These are phyloP conservation scores for Rousettus leschenaultii DNA, from an alignment of 2,113 vertebrate species.

Conservation along the genomic window DNA sequence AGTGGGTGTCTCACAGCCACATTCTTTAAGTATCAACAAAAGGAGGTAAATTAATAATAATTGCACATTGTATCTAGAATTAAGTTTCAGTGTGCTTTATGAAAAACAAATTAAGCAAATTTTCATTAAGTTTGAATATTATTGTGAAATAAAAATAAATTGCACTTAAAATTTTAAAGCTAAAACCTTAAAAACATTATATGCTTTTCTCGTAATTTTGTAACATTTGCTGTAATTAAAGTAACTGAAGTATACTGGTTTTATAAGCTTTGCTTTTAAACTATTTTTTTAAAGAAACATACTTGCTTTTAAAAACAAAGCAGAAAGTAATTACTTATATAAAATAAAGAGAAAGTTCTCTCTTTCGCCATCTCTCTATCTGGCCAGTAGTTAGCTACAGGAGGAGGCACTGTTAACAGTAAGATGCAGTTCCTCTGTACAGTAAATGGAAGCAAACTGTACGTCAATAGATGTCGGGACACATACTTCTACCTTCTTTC, in stretches of 20 bases:
- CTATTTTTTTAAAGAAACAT: background rate
- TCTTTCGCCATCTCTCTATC: background rate
- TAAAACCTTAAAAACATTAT: conserved; percentile 6
- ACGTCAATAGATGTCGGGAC: background rate
- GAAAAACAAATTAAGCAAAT: background rate
- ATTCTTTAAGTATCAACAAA: background rate
- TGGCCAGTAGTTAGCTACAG: background rate
- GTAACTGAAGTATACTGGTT: background rate
- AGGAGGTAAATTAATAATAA: background rate
- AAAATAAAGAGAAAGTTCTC: background rate
- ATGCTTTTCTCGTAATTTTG: background rate
- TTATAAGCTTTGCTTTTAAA: background rate
- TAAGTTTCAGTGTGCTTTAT: background rate
- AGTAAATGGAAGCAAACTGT: background rate
- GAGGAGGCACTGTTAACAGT: background rate
- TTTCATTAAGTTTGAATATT: background rate
- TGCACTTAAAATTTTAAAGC: background rate
- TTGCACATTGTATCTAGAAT: background rate
- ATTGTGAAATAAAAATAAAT: conserved; percentile 1
- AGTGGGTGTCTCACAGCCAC: background rate
- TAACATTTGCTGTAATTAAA: background rate
- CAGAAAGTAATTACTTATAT: background rate
- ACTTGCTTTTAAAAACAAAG: conserved; percentile 1
- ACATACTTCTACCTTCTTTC: background rate
- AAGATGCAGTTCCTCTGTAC: background rate